Percentiles rank a stretch among this genome's conserved stretches.
Conservation (phyloP, 1,140 invertebrate genomes). For the Medauroidea extradentata region DNA sequence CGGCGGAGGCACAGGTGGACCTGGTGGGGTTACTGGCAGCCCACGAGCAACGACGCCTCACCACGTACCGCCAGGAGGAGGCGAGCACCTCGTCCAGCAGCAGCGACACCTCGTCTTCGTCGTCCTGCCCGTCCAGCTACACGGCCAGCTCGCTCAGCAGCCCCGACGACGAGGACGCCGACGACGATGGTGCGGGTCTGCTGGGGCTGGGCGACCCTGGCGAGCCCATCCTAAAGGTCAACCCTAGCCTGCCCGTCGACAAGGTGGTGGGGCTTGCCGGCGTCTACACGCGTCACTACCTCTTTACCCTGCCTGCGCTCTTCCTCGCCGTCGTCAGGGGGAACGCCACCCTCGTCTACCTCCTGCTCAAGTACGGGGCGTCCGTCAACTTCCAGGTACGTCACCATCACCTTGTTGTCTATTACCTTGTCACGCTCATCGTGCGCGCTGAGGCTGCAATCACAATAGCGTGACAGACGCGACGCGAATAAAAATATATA, state of each 20-base stretch:
- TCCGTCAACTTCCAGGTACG: slow-evolving; percentile 45
- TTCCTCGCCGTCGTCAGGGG: slow-evolving; percentile 51
- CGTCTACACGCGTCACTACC: slow-evolving; percentile 45
- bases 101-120: slow-evolving; percentile 23
- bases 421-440: too few species aligned
- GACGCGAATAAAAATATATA: too few species aligned
- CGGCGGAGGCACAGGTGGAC: slow-evolving; percentile 24
- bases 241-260: slow-evolving; percentile 29
- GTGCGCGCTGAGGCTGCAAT: too few species aligned
- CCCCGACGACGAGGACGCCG: slow-evolving; percentile 16
- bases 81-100: neutral
- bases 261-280: slow-evolving; percentile 39
- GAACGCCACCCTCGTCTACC: slow-evolving; percentile 46
- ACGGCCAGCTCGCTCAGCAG: slow-evolving; percentile 19
- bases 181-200: neutral
- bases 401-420: too few species aligned
- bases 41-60: slow-evolving; percentile 35
- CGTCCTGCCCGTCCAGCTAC: slow-evolving; percentile 19
- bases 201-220: slow-evolving; percentile 13
- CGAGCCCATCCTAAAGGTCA: slow-evolving; percentile 31
- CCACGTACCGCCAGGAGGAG: slow-evolving; percentile 19
- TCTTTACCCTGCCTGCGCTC: slow-evolving; percentile 51
- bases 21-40: slow-evolving; percentile 39
- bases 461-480: too few species aligned
- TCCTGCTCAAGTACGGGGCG: slow-evolving; percentile 53